These are phyloP conservation scores for Aplocera efformata DNA, from an alignment of 2,888 invertebrate species.

Conservation along the genomic window DNA sequence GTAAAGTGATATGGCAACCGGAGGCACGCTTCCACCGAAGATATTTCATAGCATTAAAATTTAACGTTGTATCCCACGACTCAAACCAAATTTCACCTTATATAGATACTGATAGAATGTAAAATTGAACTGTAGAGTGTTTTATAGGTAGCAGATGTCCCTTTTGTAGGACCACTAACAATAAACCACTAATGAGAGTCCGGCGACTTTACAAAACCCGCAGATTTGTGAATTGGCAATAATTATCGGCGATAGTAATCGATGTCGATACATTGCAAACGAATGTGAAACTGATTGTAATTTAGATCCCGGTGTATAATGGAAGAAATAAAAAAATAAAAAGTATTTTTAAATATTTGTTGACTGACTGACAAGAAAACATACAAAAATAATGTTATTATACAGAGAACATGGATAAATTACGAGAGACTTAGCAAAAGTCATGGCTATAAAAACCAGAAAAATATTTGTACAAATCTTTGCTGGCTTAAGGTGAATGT, in stretches of 20 bases:
- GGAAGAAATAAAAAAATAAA: too few species aligned
- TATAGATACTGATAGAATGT: constrained; percentile 14
- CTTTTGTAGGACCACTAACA: constrained; percentile 60
- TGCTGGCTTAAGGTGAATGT: too few species aligned
- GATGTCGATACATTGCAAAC: constrained; percentile 38
- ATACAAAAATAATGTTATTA: not conserved
- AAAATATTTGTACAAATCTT: too few species aligned
- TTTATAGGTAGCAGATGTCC: constrained; percentile 36
- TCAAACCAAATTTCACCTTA: constrained; percentile 45
- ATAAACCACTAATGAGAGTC: constrained; percentile 65
- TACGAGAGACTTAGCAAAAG: too few species aligned
- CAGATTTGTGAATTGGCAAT: constrained; percentile 45
- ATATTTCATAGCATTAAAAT: constrained; percentile 67
- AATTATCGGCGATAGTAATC: constrained; percentile 38
- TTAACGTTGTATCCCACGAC: constrained; percentile 55
- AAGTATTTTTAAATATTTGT: too few species aligned
- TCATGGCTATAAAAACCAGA: too few species aligned
- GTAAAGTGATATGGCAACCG: constrained; percentile 62
- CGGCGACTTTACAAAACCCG: constrained; percentile 48
- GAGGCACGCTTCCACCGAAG: constrained; percentile 48
- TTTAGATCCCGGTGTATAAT: constrained; percentile 39
- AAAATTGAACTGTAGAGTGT: constrained; percentile 46
- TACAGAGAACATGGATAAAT: too few species aligned
- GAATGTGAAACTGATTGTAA: constrained; percentile 41
- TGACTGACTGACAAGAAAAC: not conserved